These are phyloP conservation scores for Sebastes steindachneri DNA, from an alignment of 2,797 vertebrate species.

Conservation along the genomic window DNA sequence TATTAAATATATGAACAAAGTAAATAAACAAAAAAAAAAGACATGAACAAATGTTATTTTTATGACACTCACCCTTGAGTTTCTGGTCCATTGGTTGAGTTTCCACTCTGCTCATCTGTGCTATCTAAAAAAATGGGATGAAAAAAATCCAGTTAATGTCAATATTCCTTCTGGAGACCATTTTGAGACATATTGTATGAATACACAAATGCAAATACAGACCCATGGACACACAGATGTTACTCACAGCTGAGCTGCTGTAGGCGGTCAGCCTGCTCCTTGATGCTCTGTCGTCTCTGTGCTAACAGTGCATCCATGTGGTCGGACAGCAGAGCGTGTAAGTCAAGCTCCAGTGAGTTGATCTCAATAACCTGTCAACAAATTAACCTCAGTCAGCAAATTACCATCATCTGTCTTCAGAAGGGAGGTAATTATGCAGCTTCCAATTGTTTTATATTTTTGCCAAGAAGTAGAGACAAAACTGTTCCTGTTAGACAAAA, in stretches of 20 bases:
- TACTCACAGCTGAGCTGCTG: slow-evolving; percentile 86
- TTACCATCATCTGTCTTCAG: background rate
- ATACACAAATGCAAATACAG: background rate
- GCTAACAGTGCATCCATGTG: slow-evolving; percentile 77
- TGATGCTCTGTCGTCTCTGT: slow-evolving; percentile 85
- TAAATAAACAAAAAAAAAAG: background rate
- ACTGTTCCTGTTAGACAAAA: background rate
- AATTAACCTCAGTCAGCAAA: background rate
- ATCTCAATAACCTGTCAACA: slow-evolving; percentile 76
- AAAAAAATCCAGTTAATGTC: background rate
- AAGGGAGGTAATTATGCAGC: background rate
- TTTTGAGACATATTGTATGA: background rate
- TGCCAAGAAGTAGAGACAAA: background rate
- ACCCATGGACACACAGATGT: background rate
- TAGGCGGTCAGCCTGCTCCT: slow-evolving; percentile 83
- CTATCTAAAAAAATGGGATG: slow-evolving; percentile 69
- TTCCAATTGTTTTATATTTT: background rate
- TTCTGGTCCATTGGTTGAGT: slow-evolving; percentile 41
- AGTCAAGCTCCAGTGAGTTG: slow-evolving; percentile 87
- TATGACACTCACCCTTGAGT: slow-evolving; percentile 44
- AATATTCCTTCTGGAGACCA: background rate
- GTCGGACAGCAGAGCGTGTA: slow-evolving; percentile 85
- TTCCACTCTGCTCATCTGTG: slow-evolving; percentile 57
- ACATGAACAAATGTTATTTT: background rate
- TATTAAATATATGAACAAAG: background rate